Percentiles rank a stretch among this genome's conserved stretches.
Evolutionary conservation across 2,888 invertebrate genomes (phyloP).

Genomic region (Conomelus anceps): DNA sequence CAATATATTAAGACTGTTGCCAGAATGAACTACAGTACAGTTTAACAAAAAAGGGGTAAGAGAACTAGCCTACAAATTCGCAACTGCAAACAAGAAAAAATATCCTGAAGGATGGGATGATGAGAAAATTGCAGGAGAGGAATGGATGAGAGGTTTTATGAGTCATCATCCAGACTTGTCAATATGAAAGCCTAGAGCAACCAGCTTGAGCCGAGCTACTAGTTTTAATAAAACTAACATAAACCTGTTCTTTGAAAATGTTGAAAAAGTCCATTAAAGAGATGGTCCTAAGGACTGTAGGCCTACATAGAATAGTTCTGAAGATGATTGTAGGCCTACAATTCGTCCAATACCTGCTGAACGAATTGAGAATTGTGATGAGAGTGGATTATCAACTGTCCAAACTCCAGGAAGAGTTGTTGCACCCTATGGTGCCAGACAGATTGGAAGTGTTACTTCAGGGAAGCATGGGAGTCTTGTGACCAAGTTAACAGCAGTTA

Average conservation of each 20-base stretch:
- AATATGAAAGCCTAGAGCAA: slow-evolving; percentile 6
- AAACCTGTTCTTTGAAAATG: slow-evolving; percentile 17
- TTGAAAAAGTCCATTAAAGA: slow-evolving; percentile 21
- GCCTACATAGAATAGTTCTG: background rate
- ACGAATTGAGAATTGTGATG: slow-evolving; percentile 32
- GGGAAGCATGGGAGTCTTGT: slow-evolving; percentile 35
- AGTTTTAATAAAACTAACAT: slow-evolving; percentile 21
- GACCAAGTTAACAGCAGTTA: slow-evolving; percentile 29
- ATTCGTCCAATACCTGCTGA: slow-evolving; percentile 7
- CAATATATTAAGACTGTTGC: slow-evolving; percentile 11
- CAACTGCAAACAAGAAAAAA: slow-evolving; percentile 18
- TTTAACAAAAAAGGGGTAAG: slow-evolving; percentile 11
- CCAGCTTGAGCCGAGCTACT: slow-evolving; percentile 17
- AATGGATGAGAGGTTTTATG: slow-evolving; percentile 27
- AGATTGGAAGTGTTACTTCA: slow-evolving; percentile 34
- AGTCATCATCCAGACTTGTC: slow-evolving; percentile 24
- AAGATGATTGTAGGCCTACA: background rate
- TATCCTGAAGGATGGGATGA: slow-evolving; percentile 24
- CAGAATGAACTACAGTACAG: slow-evolving; percentile 11
- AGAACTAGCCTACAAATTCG: slow-evolving; percentile 24
- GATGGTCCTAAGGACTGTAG: slow-evolving; percentile 15
- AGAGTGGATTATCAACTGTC: slow-evolving; percentile 34
- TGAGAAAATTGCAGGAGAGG: slow-evolving; percentile 22
- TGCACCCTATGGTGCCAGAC: slow-evolving; percentile 31
- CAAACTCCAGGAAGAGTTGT: slow-evolving; percentile 32